Base-by-base conservation (phyloP, 2,888 invertebrate species). In the Cactoblastis cactorum region DNA sequence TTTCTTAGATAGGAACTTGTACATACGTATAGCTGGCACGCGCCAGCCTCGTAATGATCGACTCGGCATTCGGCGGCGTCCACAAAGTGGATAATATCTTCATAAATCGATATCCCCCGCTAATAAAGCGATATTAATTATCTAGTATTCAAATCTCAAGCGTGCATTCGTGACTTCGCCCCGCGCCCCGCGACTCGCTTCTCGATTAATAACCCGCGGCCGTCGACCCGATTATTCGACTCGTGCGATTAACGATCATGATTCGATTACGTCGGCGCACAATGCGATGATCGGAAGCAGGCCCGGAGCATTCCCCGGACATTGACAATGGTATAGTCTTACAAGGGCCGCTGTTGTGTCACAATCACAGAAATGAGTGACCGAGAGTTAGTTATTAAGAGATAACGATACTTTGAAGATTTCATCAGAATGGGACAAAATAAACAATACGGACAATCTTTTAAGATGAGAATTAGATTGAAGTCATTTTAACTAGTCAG, bases 81-180 rank as follows among this genome's bases (percentile, higher is more conserved):
- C 76, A 75, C 86, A 86, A 85, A 84, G 85, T 70, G 77, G 71
- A 71, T 71, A 75, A 75, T 84, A 85, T 85, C 86, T 83, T 77
- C 79, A 81, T 78, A 80, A 83, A 83, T 84, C 86, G 86, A 83
- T 80, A 80, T 81, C 78, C 83, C 73, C 70, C 76, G 83, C 80
- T 86, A 86, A 87, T 86, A 86, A 85, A 87, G 87, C 81, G 81
- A 86, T 88, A 88, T 87, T 87, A 86, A 88, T 88, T 88, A 88
- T 88, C 87, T 84, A 83, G 83, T 87, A 87, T 86, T 85, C 87
- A 87, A 86, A 87, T 87, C 87, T 85, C 71, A 74, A 72, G 72
- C 79, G 81, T 74, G 75, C 68, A 62, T 63, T 80, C 83, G 83
- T 80, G 83, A 81, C 80, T 62, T 49, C 50, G 45, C 61, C 57